These are phyloP conservation scores for Charadrius vociferus DNA, from an alignment of 2,113 vertebrate species.

Conservation along the genomic window DNA sequence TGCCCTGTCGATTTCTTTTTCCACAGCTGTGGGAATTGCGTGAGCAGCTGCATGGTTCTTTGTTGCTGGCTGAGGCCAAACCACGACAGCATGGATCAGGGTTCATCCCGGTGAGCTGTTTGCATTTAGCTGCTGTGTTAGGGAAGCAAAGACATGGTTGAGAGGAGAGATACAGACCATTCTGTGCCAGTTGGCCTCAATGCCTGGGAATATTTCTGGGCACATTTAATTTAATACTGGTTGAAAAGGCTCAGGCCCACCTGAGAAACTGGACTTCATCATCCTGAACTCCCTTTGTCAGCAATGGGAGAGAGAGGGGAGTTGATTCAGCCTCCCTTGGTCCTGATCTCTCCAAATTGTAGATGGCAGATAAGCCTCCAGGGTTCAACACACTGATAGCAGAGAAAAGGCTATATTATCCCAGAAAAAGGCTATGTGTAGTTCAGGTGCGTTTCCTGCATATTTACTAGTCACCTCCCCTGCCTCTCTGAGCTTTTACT, in stretches of 20 bases:
- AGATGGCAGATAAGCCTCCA: not conserved
- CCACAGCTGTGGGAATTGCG: no score
- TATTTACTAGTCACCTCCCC: no score
- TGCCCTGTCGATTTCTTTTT: no score
- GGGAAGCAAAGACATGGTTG: not conserved
- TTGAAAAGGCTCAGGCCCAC: not conserved
- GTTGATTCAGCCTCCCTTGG: not conserved
- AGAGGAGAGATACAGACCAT: not conserved
- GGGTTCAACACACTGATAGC: not conserved
- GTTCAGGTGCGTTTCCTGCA: no score
- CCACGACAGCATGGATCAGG: not conserved
- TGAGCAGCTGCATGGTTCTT: no score
- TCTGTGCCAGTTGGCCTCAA: conserved; percentile 1
- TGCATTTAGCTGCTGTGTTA: not conserved
- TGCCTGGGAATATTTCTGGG: not conserved
- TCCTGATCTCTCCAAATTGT: not conserved
- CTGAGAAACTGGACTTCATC: not conserved
- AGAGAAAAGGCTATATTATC: no score
- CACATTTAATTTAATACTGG: not conserved
- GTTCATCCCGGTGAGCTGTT: not conserved
- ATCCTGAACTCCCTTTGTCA: not conserved
- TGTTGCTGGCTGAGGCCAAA: no score
- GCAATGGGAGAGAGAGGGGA: not conserved
- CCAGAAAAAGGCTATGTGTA: no score
- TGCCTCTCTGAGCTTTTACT: no score